Evolutionary conservation across 1,140 invertebrate species (phyloP).

Genomic region (Ceratosolen solmsi): DNA sequence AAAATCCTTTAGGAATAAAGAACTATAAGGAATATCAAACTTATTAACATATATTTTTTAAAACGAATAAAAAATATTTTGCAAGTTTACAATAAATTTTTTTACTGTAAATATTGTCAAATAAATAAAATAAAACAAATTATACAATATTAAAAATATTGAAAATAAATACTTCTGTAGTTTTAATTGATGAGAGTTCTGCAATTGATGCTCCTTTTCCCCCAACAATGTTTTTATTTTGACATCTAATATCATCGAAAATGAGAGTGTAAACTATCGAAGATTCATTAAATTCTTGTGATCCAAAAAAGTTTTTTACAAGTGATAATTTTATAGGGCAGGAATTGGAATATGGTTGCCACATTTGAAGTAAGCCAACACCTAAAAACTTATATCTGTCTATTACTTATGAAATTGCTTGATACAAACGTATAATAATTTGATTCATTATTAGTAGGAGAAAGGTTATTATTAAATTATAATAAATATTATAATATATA

Average conservation of each 20-base stretch:
- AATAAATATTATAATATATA: no score
- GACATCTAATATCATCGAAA: conserved; percentile 64
- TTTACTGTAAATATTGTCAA: neutral
- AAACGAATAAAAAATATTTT: neutral
- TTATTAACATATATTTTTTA: neutral
- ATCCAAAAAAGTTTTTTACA: neutral
- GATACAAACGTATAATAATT: no score
- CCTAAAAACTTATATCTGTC: conserved; percentile 35
- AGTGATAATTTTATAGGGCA: neutral
- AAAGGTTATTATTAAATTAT: no score
- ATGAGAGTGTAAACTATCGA: conserved; percentile 64
- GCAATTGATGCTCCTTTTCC: conserved; percentile 83
- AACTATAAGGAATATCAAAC: conserved; percentile 60
- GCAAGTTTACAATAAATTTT: neutral
- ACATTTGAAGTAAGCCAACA: conserved; percentile 53
- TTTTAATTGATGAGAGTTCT: conserved; percentile 73
- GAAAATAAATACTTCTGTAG: conserved; percentile 64
- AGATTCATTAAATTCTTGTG: neutral
- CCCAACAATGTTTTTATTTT: conserved; percentile 75
- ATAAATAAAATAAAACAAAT: neutral
- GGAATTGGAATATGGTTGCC: conserved; percentile 37
- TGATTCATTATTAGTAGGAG: no score
- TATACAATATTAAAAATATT: neutral
- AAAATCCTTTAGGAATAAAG: conserved; percentile 76
- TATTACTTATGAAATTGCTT: no score